Percentiles rank a stretch among this genome's conserved stretches.
Conservation (phyloP, 2,797 vertebrate genomes). For the Lacerta viridis region DNA sequence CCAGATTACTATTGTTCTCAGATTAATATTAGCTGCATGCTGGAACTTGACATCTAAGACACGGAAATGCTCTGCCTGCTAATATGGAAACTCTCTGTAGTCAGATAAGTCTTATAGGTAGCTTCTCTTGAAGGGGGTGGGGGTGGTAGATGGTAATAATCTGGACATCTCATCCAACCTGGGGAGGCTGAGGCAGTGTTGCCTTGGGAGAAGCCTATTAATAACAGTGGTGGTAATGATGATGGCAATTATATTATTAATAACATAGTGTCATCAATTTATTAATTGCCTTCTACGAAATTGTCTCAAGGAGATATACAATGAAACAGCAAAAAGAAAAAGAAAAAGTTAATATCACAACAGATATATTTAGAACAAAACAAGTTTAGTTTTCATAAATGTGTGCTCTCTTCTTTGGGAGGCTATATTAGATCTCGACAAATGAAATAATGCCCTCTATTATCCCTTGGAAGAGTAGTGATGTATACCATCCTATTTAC, state of each 20-base stretch:
- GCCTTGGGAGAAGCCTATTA: background rate
- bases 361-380: no score
- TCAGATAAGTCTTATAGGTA: background rate
- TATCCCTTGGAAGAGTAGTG: conserved; percentile 25
- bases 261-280: no score
- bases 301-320: no score
- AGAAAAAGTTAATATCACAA: no score
- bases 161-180: no score
- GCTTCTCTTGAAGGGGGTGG: background rate
- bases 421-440: conserved; percentile 42
- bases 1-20: background rate
- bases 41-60: background rate
- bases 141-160: background rate
- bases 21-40: background rate
- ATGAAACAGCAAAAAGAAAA: no score
- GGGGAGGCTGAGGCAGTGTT: background rate
- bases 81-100: conserved; percentile 24
- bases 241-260: no score
- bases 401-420: conserved; percentile 38
- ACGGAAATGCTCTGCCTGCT: conserved; percentile 38
- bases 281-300: no score
- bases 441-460: conserved; percentile 38
- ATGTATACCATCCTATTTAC: conserved; percentile 46
- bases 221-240: background rate
- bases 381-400: background rate